phyloP scores from a whole-genome alignment of 2,888 invertebrate genomes.

The Hyposoter didymator region DNA sequence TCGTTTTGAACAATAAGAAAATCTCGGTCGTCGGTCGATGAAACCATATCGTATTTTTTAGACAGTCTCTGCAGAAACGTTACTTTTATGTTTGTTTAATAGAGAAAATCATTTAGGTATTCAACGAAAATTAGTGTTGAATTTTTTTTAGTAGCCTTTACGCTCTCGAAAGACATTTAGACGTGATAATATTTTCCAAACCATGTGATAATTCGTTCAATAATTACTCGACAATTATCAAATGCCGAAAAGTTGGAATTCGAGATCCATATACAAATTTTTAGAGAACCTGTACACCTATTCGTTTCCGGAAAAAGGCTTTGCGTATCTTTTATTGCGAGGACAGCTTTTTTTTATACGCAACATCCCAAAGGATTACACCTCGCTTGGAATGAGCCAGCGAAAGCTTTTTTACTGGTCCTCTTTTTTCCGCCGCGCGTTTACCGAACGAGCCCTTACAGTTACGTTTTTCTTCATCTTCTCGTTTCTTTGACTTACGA shows the following conservation, averaged over 20 bases:
- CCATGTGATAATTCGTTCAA: not conserved
- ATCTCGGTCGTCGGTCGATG: too few relatives aligned
- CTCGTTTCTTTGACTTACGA: not conserved
- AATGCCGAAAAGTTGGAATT: not conserved
- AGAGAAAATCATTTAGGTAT: too few relatives aligned
- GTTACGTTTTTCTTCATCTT: not conserved
- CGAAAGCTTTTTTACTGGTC: slow-evolving; percentile 4
- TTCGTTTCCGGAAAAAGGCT: not conserved
- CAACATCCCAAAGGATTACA: slow-evolving; percentile 34
- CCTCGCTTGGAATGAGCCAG: not conserved
- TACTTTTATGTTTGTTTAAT: too few relatives aligned
- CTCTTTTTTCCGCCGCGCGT: slow-evolving; percentile 11
- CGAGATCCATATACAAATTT: not conserved
- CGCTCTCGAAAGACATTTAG: too few relatives aligned
- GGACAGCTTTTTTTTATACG: slow-evolving; percentile 25
- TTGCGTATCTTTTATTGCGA: slow-evolving; percentile 30
- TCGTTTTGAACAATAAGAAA: too few relatives aligned
- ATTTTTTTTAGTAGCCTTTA: too few relatives aligned
- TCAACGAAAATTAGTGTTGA: too few relatives aligned
- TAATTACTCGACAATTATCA: not conserved
- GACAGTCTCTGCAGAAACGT: too few relatives aligned
- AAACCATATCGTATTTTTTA: too few relatives aligned
- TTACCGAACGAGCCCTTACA: not conserved
- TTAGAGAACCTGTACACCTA: not conserved
- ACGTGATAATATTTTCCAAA: too few relatives aligned